phyloP scores from a whole-genome alignment of 2,797 vertebrate species.

The Ispidina picta region DNA sequence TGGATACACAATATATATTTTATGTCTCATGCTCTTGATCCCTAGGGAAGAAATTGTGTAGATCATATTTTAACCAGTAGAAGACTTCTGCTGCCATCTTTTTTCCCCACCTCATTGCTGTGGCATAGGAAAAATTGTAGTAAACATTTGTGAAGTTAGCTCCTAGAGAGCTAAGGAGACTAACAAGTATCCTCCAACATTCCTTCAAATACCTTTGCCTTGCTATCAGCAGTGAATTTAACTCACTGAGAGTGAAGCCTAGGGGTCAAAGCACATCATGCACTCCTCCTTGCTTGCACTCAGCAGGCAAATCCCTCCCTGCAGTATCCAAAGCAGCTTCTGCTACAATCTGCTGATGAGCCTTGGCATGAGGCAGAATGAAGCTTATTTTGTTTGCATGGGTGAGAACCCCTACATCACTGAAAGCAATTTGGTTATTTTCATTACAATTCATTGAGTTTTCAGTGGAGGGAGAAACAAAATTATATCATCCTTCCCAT shows the following conservation, averaged over 20 bases:
- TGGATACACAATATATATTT: accelerated
- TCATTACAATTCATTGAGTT: neutral
- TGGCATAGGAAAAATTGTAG: neutral
- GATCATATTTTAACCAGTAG: neutral
- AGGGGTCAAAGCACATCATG: neutral
- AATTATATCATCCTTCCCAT: neutral
- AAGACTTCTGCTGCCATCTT: neutral
- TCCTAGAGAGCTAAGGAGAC: neutral
- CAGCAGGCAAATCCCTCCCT: neutral
- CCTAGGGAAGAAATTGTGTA: neutral
- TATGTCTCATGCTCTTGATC: neutral
- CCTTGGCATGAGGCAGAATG: neutral
- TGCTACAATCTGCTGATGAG: neutral
- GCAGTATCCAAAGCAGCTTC: neutral
- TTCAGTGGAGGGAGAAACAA: neutral
- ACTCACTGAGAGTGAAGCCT: neutral
- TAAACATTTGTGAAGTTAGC: neutral
- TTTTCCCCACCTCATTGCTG: accelerated
- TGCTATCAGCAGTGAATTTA: neutral
- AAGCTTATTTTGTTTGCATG: neutral
- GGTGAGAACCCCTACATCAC: neutral
- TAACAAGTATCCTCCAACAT: neutral
- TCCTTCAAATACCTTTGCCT: neutral
- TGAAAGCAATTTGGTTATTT: neutral
- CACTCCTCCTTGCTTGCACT: neutral